A percentile compares a stretch with the other conserved stretches of the same genome.
These are phyloP conservation scores for Arion vulgaris DNA, from an alignment of 1,140 invertebrate genomes.

Conservation along the genomic window DNA sequence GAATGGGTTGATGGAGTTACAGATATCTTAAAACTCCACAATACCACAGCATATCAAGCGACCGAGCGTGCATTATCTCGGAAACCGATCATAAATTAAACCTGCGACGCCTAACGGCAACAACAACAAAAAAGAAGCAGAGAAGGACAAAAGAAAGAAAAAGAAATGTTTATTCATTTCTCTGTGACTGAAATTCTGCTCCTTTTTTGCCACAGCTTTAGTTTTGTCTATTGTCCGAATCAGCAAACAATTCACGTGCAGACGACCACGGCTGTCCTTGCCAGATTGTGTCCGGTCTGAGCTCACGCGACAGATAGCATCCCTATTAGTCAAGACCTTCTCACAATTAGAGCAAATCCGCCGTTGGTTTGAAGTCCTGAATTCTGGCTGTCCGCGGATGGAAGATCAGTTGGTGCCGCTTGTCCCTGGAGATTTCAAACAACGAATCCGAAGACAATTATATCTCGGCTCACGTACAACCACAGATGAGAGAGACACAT, in stretches of 20 bases:
- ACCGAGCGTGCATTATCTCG: too few relatives aligned
- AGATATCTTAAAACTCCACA: too few relatives aligned
- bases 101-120: too few relatives aligned
- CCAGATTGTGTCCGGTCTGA: conserved; percentile 4
- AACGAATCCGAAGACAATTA: conserved; percentile 34
- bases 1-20: too few relatives aligned
- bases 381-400: conserved; percentile 32
- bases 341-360: conserved; percentile 19
- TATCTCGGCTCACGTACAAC: conserved; percentile 37
- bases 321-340: conserved; percentile 27
- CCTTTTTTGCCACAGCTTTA: too few relatives aligned
- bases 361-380: conserved; percentile 21
- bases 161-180: too few relatives aligned
- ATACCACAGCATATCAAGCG: too few relatives aligned
- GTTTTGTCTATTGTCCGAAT: neutral
- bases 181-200: too few relatives aligned
- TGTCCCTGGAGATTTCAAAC: conserved; percentile 29
- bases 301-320: neutral
- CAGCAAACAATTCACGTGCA: neutral
- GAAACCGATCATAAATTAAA: too few relatives aligned
- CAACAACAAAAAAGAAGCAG: too few relatives aligned
- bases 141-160: too few relatives aligned
- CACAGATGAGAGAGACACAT: conserved; percentile 25
- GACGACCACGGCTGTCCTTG: neutral
- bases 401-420: conserved; percentile 28